phyloP scores from a whole-genome alignment of 1,140 invertebrate genomes.

The Pseudomyrmex concolor region DNA sequence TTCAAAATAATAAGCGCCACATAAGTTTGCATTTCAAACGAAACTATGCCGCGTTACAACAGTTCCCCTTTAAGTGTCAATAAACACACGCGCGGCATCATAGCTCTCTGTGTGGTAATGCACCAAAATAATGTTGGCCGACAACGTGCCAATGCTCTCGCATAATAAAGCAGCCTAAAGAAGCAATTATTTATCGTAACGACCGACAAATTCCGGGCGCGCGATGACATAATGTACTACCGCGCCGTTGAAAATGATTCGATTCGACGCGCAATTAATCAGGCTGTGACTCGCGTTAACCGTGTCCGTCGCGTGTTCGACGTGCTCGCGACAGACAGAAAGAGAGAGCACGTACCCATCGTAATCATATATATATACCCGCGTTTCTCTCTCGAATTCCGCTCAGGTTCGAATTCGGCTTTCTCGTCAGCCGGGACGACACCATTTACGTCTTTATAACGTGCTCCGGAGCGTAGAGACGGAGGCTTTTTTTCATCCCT shows the following conservation, averaged over 20 bases:
- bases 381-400: constrained; percentile 17
- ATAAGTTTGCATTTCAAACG: background rate
- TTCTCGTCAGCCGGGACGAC: background rate
- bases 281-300: constrained; percentile 62
- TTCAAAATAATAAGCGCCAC: background rate
- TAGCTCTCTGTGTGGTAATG: background rate
- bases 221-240: constrained; percentile 54
- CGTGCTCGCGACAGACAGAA: background rate
- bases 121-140: constrained; percentile 32
- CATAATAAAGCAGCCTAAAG: constrained; percentile 53
- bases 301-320: constrained; percentile 30
- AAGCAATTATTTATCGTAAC: constrained; percentile 54
- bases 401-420: constrained; percentile 25
- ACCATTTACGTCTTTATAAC: constrained; percentile 62
- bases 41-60: background rate
- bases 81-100: constrained; percentile 12
- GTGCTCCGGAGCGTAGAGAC: constrained; percentile 37
- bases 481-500: constrained; percentile 65
- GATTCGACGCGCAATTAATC: constrained; percentile 70
- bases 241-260: constrained; percentile 59
- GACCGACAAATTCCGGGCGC: constrained; percentile 19
- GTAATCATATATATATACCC: constrained; percentile 7
- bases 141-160: constrained; percentile 10
- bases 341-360: background rate
- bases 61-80: constrained; percentile 35